These are phyloP conservation scores for Remorina albescens DNA, from an alignment of 2,797 vertebrate species.

Conservation along the genomic window DNA sequence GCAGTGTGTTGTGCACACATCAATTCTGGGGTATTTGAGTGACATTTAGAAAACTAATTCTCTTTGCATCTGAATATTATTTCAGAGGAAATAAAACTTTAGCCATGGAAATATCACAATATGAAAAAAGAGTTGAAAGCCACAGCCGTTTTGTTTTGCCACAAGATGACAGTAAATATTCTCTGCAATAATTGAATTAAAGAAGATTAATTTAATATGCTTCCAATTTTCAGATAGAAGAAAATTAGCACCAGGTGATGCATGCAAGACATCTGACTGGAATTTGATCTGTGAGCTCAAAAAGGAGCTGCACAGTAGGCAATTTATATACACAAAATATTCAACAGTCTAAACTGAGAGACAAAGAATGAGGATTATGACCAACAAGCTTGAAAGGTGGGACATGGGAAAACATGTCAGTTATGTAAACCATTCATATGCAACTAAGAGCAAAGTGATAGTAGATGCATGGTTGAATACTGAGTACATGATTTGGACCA, in stretches of 20 bases:
- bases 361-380: neutral
- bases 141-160: constrained; percentile 10
- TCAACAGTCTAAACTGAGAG: neutral
- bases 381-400: neutral
- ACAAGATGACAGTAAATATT: constrained; percentile 70
- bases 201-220: neutral
- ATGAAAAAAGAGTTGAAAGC: neutral
- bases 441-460: neutral
- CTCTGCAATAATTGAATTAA: neutral
- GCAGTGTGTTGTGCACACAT: neutral
- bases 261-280: neutral
- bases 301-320: neutral
- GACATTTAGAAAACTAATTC: neutral
- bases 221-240: neutral
- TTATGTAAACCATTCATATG: neutral
- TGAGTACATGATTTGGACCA: neutral
- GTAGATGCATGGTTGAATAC: neutral
- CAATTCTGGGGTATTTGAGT: neutral
- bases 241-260: neutral
- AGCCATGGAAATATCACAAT: neutral
- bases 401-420: neutral
- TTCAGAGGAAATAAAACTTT: constrained; percentile 3
- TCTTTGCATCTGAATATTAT: neutral
- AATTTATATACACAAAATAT: neutral
- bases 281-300: neutral